Conservation (phyloP, 2,797 vertebrate species). For the Limnodromus scolopaceus region DNA sequence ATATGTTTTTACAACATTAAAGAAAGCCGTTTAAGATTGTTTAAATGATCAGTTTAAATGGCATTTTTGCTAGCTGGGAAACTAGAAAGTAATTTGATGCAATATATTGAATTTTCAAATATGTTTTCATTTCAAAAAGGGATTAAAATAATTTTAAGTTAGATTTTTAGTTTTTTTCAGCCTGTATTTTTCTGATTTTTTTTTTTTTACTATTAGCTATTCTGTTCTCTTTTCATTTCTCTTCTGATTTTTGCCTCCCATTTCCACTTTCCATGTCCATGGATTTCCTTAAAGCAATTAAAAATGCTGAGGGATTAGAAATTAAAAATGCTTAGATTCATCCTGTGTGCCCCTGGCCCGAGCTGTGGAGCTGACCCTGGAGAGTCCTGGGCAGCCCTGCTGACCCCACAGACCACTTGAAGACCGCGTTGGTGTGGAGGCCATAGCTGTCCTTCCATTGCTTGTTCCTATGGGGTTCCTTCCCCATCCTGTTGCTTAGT, state of each 20-base stretch:
- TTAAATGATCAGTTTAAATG: neutral
- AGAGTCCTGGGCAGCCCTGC: neutral
- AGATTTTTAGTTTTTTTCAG: neutral
- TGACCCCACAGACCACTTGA: neutral
- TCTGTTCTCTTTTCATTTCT: neutral
- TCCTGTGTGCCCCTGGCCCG: rapidly evolving
- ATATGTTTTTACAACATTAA: neutral
- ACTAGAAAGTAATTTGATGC: neutral
- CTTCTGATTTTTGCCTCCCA: neutral
- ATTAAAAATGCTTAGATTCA: neutral
- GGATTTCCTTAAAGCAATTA: neutral
- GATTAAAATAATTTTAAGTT: neutral
- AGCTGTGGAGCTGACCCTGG: neutral
- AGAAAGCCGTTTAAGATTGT: neutral
- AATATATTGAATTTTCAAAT: neutral
- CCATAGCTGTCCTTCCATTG: neutral
- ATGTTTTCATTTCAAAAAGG: neutral
- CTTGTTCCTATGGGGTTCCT: neutral
- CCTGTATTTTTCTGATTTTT: neutral
- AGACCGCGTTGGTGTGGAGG: neutral
- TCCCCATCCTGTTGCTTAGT: rapidly evolving
- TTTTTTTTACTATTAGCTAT: neutral
- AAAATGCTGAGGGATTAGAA: neutral
- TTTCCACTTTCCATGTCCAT: neutral
- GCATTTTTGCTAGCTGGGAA: neutral